Base-by-base conservation (phyloP, 2,797 vertebrate genomes). In the Gymnocypris eckloni region DNA sequence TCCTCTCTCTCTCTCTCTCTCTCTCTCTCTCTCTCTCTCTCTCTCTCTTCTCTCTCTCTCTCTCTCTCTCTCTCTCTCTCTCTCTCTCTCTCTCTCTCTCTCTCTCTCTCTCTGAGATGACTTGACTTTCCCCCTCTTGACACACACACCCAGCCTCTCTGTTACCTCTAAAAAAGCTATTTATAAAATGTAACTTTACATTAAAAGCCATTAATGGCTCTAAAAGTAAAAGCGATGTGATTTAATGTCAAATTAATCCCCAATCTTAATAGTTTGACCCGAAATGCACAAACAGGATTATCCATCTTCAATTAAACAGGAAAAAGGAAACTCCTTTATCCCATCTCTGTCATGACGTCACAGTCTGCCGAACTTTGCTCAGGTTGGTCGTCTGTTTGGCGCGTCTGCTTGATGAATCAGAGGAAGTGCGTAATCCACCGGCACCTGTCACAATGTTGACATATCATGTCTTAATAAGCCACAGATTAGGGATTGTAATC, bases 11-110 rank as follows among this genome's bases (percentile, higher is more conserved):
- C 86, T 64, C 52, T 75, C 50, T 67, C 75, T 93, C 6, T 39
- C 6, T 6, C 88, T 91, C 33, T 93, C 88, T 91, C 88, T 91
- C 82, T 89, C 86, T 90, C 87, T 78, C 72, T 61, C 69, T 75
- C 61, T 56, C 75, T 93, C 88, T 91, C 88, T 91, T 33, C 33
- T 33, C 33, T 33, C 33, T 3, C 33, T 33, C 33, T 33, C 33
- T 3, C 33, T 33, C 33, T 48, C 69, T 75, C 61, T 66, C 75
- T 93, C 88, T 91, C 88, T 91, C 82, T 89, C 86, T 90, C 87
- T 78, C 72, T 69, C 45, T 54, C 61, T 78, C 81, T 48, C 69
- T 75, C 61, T 56, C 41, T 41, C 91, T 92, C 88, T 85, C 82
- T 84, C 91, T 80, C 87, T 59, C 4, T 79, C 71, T 54, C 52